Evolutionary conservation across 2,113 vertebrate genomes (phyloP).

Genomic region (Mastomys coucha): DNA sequence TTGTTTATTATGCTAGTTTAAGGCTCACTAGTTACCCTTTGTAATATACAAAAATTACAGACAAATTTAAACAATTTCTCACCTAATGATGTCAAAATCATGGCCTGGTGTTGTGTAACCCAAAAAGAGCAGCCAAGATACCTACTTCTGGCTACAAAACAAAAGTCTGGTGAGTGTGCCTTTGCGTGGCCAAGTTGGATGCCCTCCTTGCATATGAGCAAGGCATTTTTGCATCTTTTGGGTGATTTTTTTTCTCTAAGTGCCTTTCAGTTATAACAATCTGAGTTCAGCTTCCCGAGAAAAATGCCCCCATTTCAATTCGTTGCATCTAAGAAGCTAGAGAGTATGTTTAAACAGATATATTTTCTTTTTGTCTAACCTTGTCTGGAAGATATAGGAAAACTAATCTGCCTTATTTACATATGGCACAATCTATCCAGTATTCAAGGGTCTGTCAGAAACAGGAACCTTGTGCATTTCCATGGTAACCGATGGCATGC

Average conservation of each 20-base stretch:
- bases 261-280: slow-evolving; percentile 83
- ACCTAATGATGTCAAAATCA: slow-evolving; percentile 13
- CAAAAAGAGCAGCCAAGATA: slow-evolving; percentile 45
- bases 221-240: slow-evolving; percentile 83
- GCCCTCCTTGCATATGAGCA: slow-evolving; percentile 80
- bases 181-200: slow-evolving; percentile 82
- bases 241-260: slow-evolving; percentile 72
- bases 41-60: slow-evolving; percentile 55
- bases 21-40: slow-evolving; percentile 7
- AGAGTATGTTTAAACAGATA: slow-evolving; percentile 91
- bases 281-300: slow-evolving; percentile 82
- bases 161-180: slow-evolving; percentile 70
- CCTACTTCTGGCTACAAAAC: slow-evolving; percentile 61
- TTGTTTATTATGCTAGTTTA: slow-evolving; percentile 23
- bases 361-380: slow-evolving; percentile 92
- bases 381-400: slow-evolving; percentile 93
- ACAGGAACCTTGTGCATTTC: slow-evolving; percentile 94
- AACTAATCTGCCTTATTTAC: slow-evolving; percentile 95
- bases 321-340: slow-evolving; percentile 83
- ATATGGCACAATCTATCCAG: slow-evolving; percentile 94
- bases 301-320: slow-evolving; percentile 81
- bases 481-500: slow-evolving; percentile 96
- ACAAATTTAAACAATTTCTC: slow-evolving; percentile 24
- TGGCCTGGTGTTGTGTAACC: slow-evolving; percentile 51
- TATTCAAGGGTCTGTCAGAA: slow-evolving; percentile 93